Evolutionary conservation across 2,888 invertebrate species (phyloP).

Genomic region (Cephus sareptanus): DNA sequence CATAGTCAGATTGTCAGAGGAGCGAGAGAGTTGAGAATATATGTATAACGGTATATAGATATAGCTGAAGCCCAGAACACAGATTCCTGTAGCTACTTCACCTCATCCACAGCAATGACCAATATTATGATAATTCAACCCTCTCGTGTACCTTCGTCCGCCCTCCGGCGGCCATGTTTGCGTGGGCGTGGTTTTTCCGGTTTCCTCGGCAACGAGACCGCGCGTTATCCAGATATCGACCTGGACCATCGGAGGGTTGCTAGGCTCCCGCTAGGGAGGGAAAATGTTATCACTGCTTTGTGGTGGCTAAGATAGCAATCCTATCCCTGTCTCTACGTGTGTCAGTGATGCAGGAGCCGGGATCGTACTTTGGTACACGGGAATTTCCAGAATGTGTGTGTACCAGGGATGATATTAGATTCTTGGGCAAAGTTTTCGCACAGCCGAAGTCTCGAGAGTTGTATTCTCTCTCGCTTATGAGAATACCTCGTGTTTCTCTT

Average conservation of each 20-base stretch:
- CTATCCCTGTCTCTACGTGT: slow-evolving; percentile 36
- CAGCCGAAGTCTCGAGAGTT: slow-evolving; percentile 49
- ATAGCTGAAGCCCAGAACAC: slow-evolving; percentile 22
- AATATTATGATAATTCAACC: slow-evolving; percentile 63
- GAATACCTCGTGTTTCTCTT: slow-evolving; percentile 2
- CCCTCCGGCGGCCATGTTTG: slow-evolving; percentile 60
- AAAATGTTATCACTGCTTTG: slow-evolving; percentile 67
- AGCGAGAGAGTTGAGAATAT: slow-evolving; percentile 6
- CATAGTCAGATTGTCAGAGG: background rate
- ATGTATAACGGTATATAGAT: slow-evolving; percentile 8
- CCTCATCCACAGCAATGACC: slow-evolving; percentile 58
- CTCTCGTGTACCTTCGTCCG: slow-evolving; percentile 37
- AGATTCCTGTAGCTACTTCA: slow-evolving; percentile 46
- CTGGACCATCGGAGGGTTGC: slow-evolving; percentile 55
- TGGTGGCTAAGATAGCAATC: slow-evolving; percentile 66
- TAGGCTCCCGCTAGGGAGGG: slow-evolving; percentile 65
- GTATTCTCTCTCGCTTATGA: slow-evolving; percentile 6
- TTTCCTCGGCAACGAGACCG: slow-evolving; percentile 53
- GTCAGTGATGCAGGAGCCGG: slow-evolving; percentile 33
- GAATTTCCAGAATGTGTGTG: slow-evolving; percentile 59
- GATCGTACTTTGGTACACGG: slow-evolving; percentile 41
- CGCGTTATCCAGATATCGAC: slow-evolving; percentile 60
- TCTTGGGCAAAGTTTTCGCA: slow-evolving; percentile 65
- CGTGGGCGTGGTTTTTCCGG: slow-evolving; percentile 61
- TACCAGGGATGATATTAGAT: slow-evolving; percentile 63